A percentile compares a stretch with the other conserved stretches of the same genome.
Conservation (phyloP, 2,113 vertebrate species). For the Etia nguti region DNA sequence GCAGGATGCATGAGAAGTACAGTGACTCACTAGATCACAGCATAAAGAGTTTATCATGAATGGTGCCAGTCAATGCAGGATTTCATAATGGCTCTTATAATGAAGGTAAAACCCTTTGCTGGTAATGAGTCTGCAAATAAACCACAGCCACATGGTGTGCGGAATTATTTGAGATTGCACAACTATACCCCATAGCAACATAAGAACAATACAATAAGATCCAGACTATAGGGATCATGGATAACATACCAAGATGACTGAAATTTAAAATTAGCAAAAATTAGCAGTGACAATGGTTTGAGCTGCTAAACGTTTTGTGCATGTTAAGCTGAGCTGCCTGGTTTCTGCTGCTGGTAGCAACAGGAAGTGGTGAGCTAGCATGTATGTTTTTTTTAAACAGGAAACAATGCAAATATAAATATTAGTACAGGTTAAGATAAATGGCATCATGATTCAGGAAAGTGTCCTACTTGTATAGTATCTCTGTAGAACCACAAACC, state of each 20-base stretch:
- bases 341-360: neutral
- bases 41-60: neutral
- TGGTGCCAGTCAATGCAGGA: neutral
- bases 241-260: neutral
- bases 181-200: neutral
- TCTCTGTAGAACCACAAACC: neutral
- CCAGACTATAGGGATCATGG: neutral
- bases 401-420: neutral
- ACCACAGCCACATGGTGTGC: neutral
- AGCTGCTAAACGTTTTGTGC: neutral
- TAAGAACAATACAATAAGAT: neutral
- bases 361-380: neutral
- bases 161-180: neutral
- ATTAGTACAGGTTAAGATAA: neutral
- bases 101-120: neutral
- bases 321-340: neutral
- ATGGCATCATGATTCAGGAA: neutral
- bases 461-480: neutral
- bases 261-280: neutral
- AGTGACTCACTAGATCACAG: neutral
- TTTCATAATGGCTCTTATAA: neutral
- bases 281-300: neutral
- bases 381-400: no score
- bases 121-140: neutral
- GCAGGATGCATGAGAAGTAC: neutral